Evolutionary conservation across 2,113 vertebrate species (phyloP).

Genomic region (Verasper variegatus): DNA sequence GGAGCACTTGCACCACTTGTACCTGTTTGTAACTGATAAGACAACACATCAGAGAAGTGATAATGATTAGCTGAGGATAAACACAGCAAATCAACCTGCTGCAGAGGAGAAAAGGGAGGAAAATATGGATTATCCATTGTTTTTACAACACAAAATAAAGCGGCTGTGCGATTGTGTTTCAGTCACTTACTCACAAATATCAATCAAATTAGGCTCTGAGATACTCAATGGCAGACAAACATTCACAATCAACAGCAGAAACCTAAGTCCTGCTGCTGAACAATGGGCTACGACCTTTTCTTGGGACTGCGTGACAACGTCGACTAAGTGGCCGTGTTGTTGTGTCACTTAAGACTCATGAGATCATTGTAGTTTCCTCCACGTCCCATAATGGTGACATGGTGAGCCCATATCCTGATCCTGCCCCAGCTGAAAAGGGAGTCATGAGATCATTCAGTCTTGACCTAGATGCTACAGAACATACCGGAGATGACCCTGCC

Average conservation of each 20-base stretch:
- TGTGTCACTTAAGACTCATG: slow-evolving; percentile 78
- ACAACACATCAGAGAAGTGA: slow-evolving; percentile 71
- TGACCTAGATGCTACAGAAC: slow-evolving; percentile 73
- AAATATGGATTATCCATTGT: slow-evolving; percentile 24
- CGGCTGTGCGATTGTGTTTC: background rate
- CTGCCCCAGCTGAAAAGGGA: slow-evolving; percentile 56
- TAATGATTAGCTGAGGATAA: slow-evolving; percentile 71
- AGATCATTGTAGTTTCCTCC: slow-evolving; percentile 69
- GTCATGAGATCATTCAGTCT: slow-evolving; percentile 71
- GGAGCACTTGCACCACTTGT: slow-evolving; percentile 73
- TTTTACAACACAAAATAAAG: slow-evolving; percentile 9
- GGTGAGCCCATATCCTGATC: slow-evolving; percentile 57
- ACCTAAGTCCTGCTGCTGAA: slow-evolving; percentile 10
- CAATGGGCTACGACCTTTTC: slow-evolving; percentile 7
- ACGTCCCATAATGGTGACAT: slow-evolving; percentile 64
- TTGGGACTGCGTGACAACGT: slow-evolving; percentile 46
- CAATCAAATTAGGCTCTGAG: background rate
- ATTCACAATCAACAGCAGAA: background rate
- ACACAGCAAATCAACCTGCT: slow-evolving; percentile 57
- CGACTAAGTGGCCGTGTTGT: slow-evolving; percentile 47
- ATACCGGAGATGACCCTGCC: slow-evolving; percentile 16
- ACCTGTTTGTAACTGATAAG: slow-evolving; percentile 81
- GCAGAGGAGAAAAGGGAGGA: background rate
- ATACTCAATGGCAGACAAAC: background rate
- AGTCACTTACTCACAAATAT: background rate